Base-by-base conservation (phyloP, 2,797 vertebrate genomes). In the Steatocranus sp. region DNA sequence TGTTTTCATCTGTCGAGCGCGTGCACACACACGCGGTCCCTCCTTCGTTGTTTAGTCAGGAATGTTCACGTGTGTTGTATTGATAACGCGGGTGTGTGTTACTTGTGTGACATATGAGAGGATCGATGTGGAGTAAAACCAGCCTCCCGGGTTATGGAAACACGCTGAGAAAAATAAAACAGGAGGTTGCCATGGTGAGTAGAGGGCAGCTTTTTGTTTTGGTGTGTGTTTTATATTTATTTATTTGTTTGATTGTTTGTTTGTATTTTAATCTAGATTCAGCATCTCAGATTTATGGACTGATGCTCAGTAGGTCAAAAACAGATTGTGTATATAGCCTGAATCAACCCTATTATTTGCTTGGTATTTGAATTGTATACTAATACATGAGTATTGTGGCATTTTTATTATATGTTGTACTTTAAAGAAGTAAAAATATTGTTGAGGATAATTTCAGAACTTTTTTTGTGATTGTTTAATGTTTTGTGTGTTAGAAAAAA, bases 21-120 rank as follows among this genome's bases (percentile, higher is more conserved):
- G 48, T 77, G 83, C 54, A 43, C 61, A 43, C 63, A 27, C 34
- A 77, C 63, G 76, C 83, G 83, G 82, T 90, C 82, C 82, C 91
- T 93, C 88, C 56, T 61, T 61, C 56, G 56, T 56, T 88, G 94
- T 86, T 88, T 80, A 86, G 92, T 93, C 92, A 94, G 90, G 94
- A 95, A 95, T 87, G 91, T 95, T 95, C 94, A 94, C 93, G 92
- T 88, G 86, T 86, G 81, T 88, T 86, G 91, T 75, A 81, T 87
- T 92, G 95, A 95, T 95, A 95, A 94, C 82, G 23, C 78, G 93
- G 94, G 94, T 86, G 93, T 93, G 91, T 87, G 87, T 87, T 83
- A 8, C 2, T 61, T 79, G 63, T 81, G 87, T 82, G 82, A 90
- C 91, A 83, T 91, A 92, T 88, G 84, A 92, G 81, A 76, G 56